Percentiles rank a stretch among this genome's conserved stretches.
Evolutionary conservation across 2,113 vertebrate genomes (phyloP).

Genomic region (Megaceryle maxima): DNA sequence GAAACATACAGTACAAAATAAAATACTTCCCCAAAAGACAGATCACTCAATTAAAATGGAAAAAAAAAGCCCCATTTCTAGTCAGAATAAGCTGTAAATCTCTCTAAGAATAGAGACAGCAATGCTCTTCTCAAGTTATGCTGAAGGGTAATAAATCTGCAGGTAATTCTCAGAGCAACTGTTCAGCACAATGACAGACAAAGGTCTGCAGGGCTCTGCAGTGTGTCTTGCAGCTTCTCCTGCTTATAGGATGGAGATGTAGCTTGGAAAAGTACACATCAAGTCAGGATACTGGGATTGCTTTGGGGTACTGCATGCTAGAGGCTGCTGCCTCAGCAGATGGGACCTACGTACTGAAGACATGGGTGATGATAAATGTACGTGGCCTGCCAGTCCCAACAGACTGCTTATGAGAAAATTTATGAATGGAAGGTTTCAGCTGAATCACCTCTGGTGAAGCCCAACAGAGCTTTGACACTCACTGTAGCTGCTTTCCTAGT

Average conservation of each 20-base stretch:
- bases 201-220: constrained; percentile 11
- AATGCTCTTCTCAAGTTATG: background rate
- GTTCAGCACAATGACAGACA: background rate
- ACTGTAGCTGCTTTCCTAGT: background rate
- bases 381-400: background rate
- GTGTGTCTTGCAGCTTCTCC: background rate
- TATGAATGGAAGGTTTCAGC: background rate
- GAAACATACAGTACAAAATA: constrained; percentile 16
- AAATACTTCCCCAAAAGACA: constrained; percentile 49
- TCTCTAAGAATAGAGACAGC: constrained; percentile 22
- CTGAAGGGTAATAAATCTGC: constrained; percentile 39
- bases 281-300: background rate
- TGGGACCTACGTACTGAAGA: background rate
- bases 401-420: background rate
- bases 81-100: constrained; percentile 44
- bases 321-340: background rate
- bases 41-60: constrained; percentile 42
- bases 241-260: background rate
- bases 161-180: background rate
- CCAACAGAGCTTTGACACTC: background rate
- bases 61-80: constrained; percentile 7
- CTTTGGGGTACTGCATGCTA: background rate
- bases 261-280: background rate
- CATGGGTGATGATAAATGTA: background rate
- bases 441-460: background rate